Evolutionary conservation across 2,888 invertebrate species (phyloP), one percentile per base, ranked within the genome.

Genomic region (Synanthedon formicaeformis): DNA sequence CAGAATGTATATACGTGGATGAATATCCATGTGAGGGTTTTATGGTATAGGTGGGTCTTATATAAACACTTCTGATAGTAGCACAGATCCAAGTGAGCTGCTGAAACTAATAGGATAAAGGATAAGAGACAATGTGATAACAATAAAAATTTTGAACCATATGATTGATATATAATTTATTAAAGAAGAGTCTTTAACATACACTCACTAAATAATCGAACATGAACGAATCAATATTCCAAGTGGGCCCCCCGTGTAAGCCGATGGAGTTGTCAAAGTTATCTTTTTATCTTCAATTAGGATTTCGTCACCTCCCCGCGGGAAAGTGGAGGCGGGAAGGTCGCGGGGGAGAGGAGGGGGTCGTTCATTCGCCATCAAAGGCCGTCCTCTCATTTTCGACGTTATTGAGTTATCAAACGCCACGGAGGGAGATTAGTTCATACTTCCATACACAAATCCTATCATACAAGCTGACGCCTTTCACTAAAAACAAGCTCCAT

Each of bases 401-500:
- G 76, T 83, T 85, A 87, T 88, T 88, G 87, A 87, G 84, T 88
- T 88, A 88, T 87, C 85, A 81, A 74, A 70, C 74, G 66, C 70
- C 69, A 69, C 72, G 73, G 73, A 78, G 85, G 82, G 81, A 81
- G 86, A 85, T 87, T 84, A 86, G 85, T 85, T 81, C 85, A 86
- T 84, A 85, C 85, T 86, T 83, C 84, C 84, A 86, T 84, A 82
- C 77, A 76, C 81, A 81, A 86, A 87, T 88, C 88, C 82, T 80
- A 88, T 88, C 88, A 88, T 71, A 83, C 88, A 87, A 81, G 80
- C 87, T 86, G 88, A 88, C 88, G 88, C 88, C 84, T 88, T 76
- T 75, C 74, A 71, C 80, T 75, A 73, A 77, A 80, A 82, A 84
- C 83, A 79, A 79, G 77, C 80, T 80, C 73, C 76, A 80, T 81